phyloP scores from a whole-genome alignment of 2,888 invertebrate species.

The Heteromurus nitidus region DNA sequence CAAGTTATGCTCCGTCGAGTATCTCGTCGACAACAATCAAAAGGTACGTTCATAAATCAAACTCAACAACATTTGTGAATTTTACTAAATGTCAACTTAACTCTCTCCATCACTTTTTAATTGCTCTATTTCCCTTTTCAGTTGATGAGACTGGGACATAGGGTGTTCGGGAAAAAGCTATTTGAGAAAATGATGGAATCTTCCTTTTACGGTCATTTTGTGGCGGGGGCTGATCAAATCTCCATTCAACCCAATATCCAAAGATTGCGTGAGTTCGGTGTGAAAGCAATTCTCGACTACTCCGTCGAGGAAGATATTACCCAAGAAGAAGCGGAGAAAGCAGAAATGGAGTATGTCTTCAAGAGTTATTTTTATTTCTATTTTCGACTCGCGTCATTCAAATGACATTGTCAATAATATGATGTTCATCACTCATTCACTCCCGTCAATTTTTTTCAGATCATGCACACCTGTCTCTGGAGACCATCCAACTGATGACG shows the following conservation, averaged over 20 bases:
- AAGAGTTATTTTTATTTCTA: neutral
- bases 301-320: constrained; percentile 97
- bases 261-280: constrained; percentile 93
- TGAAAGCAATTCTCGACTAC: constrained; percentile 98
- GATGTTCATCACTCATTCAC: too few species aligned
- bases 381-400: neutral
- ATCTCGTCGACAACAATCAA: constrained; percentile 93
- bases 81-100: neutral
- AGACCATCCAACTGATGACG: constrained; percentile 59
- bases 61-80: neutral
- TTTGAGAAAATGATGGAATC: constrained; percentile 92
- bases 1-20: constrained; percentile 90
- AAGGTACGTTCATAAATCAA: constrained; percentile 83
- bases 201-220: constrained; percentile 99
- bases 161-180: constrained; percentile 86
- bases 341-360: constrained; percentile 90
- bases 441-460: too few species aligned
- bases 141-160: constrained; percentile 86
- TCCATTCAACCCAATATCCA: constrained; percentile 90
- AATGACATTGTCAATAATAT: too few species aligned
- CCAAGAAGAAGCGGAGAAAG: constrained; percentile 94
- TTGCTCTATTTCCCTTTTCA: too few species aligned
- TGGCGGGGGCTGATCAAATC: constrained; percentile 95
- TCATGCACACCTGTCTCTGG: constrained; percentile 62
- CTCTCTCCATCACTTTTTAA: neutral